phyloP scores from a whole-genome alignment of 2,113 vertebrate genomes.

The Equus quagga region DNA sequence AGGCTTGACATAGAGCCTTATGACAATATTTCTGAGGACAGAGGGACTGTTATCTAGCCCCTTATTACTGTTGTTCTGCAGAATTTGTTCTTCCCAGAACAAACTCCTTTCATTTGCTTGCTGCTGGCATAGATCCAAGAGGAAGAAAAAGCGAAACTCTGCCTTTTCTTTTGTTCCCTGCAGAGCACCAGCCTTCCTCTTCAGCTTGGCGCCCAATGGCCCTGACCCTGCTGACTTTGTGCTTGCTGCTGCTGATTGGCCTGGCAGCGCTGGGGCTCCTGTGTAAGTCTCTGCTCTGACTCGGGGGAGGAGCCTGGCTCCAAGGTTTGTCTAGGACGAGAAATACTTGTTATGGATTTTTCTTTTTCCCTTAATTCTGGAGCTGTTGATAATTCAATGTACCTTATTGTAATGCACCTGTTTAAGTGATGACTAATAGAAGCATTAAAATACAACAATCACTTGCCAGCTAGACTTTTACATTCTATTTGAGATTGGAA shows the following conservation, averaged over 20 bases:
- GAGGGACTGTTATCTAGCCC: neutral
- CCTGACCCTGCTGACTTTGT: conserved; percentile 64
- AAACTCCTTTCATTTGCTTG: neutral
- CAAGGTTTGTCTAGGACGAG: conserved; percentile 8
- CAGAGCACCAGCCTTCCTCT: conserved; percentile 33
- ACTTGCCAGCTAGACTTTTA: neutral
- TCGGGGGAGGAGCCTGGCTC: neutral
- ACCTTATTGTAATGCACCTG: neutral
- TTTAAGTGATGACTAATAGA: neutral
- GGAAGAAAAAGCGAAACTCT: neutral
- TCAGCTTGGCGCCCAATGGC: conserved; percentile 67
- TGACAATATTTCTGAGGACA: neutral
- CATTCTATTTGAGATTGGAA: neutral
- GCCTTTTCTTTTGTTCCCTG: conserved; percentile 20
- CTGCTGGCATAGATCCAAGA: neutral
- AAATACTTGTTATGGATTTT: neutral
- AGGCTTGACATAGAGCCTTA: neutral
- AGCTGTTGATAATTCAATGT: neutral
- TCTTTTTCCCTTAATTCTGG: neutral
- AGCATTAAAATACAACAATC: neutral
- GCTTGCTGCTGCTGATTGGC: conserved; percentile 60
- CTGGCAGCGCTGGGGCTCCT: conserved; percentile 65
- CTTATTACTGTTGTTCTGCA: neutral
- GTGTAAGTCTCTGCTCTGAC: conserved; percentile 69
- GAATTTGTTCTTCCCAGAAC: neutral